A percentile compares a stretch with the other conserved stretches of the same genome.
phyloP scores from a whole-genome alignment of 2,113 vertebrate species.

The Ivindomyrus marchei region DNA sequence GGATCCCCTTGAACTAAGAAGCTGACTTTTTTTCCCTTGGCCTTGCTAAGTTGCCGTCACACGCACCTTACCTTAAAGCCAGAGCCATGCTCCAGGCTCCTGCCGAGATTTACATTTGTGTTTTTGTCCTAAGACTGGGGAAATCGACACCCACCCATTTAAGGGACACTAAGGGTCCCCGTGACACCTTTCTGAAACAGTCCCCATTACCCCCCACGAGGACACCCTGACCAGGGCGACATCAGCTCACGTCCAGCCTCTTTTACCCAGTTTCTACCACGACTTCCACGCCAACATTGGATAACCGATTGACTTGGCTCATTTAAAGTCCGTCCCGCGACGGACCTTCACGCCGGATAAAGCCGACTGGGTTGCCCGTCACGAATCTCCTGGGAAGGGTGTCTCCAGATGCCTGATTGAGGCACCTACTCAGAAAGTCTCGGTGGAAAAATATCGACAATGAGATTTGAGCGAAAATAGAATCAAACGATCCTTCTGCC shows the following conservation, averaged over 20 bases:
- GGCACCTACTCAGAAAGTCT: neutral
- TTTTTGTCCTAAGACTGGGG: neutral
- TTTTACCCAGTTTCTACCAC: neutral
- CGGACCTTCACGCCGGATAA: neutral
- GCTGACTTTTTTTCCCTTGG: neutral
- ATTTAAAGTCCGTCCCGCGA: neutral
- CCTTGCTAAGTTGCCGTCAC: neutral
- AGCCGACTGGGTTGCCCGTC: neutral
- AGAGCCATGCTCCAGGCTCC: neutral
- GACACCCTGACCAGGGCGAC: neutral
- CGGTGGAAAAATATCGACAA: neutral
- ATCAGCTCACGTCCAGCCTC: neutral
- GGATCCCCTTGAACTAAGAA: neutral
- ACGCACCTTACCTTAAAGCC: neutral
- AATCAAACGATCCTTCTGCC: conserved; percentile 35
- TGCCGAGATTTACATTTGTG: neutral
- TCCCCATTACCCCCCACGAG: neutral
- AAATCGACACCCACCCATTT: neutral
- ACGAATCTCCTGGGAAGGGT: neutral
- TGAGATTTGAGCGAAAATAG: neutral
- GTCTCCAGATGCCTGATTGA: neutral
- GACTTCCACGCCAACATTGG: neutral
- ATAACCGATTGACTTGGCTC: conserved; percentile 1
- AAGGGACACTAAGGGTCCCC: neutral
- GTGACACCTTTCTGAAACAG: neutral